Percentiles rank a stretch among this genome's conserved stretches.
phyloP scores from a whole-genome alignment of 2,888 invertebrate species.

The Dicyrtoma fusca region DNA sequence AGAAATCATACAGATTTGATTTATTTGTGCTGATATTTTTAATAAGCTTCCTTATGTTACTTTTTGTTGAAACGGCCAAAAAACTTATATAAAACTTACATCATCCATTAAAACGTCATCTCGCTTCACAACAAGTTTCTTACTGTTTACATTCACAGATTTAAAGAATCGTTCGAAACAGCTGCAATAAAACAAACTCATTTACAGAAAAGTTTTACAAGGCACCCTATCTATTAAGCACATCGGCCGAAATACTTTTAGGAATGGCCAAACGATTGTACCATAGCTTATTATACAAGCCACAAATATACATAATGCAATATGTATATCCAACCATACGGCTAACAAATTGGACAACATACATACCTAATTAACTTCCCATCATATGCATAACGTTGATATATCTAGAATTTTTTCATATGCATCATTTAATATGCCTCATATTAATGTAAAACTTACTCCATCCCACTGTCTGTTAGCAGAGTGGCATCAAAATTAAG shows the following conservation, averaged over 20 bases:
- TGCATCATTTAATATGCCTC: conserved; percentile 26
- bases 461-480: conserved; percentile 92
- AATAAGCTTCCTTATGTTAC: not conserved
- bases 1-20: conserved; percentile 2
- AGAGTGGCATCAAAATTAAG: conserved; percentile 87
- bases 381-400: no score
- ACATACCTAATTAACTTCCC: no score
- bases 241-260: no score
- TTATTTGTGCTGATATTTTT: not conserved
- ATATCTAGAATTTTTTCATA: no score
- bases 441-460: conserved; percentile 64
- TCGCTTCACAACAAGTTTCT: conserved; percentile 84
- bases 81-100: conserved; percentile 62
- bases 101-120: conserved; percentile 87
- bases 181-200: conserved; percentile 59
- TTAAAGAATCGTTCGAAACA: conserved; percentile 84
- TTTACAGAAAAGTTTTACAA: no score
- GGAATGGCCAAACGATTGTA: no score
- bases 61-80: not conserved
- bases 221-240: no score
- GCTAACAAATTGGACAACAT: no score
- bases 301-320: no score
- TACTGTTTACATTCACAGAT: conserved; percentile 93
- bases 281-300: no score
- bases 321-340: no score